Evolutionary conservation across 2,888 invertebrate species (phyloP).

Genomic region (Callimorpha dominula): DNA sequence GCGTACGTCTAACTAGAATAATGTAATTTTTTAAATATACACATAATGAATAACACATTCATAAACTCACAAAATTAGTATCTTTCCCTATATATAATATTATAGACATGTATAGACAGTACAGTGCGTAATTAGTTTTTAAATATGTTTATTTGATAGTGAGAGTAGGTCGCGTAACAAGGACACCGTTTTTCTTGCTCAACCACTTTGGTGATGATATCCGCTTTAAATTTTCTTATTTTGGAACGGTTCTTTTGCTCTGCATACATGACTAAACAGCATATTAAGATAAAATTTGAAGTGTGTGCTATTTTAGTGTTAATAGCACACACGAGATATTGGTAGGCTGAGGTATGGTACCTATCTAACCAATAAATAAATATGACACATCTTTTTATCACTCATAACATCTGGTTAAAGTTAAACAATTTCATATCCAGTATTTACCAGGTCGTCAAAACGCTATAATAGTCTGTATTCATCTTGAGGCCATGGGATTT

Average conservation of each 20-base stretch:
- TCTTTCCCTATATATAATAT: too few species aligned
- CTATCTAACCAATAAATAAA: neutral
- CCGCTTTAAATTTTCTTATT: neutral
- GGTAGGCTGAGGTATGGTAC: neutral
- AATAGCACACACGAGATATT: too few species aligned
- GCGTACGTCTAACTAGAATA: too few species aligned
- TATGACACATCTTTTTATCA: neutral
- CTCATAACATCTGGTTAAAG: neutral
- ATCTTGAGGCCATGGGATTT: too few species aligned
- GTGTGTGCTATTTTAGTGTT: too few species aligned
- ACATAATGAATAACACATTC: too few species aligned
- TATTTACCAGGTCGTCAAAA: too few species aligned
- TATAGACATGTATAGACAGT: too few species aligned
- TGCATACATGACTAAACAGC: neutral
- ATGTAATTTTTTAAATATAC: too few species aligned
- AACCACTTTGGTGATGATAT: neutral
- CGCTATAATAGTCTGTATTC: too few species aligned
- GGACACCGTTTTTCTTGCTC: neutral
- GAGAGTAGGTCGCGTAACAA: neutral
- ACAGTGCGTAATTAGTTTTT: neutral
- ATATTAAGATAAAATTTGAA: too few species aligned
- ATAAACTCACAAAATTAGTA: too few species aligned
- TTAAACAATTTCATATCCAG: neutral
- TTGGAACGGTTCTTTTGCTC: neutral
- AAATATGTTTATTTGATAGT: neutral